Conservation (phyloP, 2,888 invertebrate species). For the Perdita meconis region DNA sequence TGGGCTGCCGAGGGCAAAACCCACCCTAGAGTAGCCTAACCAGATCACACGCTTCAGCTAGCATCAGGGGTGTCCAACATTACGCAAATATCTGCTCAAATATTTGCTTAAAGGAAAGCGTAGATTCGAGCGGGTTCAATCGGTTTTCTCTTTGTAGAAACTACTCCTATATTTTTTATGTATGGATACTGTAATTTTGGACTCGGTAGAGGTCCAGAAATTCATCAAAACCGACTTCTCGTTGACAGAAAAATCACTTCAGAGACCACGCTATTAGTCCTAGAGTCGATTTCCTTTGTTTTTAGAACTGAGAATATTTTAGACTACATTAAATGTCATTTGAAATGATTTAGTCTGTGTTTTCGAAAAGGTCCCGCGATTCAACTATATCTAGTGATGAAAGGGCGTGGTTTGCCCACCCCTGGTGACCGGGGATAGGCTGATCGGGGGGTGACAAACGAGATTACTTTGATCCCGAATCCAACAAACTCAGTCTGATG, state of each 20-base stretch:
- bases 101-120: slow-evolving; percentile 30
- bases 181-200: not conserved
- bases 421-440: slow-evolving; percentile 81
- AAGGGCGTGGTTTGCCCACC: slow-evolving; percentile 83
- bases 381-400: slow-evolving; percentile 10
- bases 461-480: slow-evolving; percentile 84
- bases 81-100: slow-evolving; percentile 70
- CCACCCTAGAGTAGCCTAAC: slow-evolving; percentile 81
- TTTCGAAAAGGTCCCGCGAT: slow-evolving; percentile 12
- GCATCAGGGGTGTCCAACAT: slow-evolving; percentile 80
- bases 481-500: slow-evolving; percentile 83
- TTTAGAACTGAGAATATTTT: not conserved
- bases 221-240: not conserved
- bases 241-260: not conserved
- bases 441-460: slow-evolving; percentile 82
- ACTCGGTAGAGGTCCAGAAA: no score
- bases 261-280: no score
- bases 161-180: not conserved
- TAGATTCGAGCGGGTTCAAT: not conserved
- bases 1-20: slow-evolving; percentile 78
- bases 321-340: not conserved
- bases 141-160: not conserved
- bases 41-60: slow-evolving; percentile 80
- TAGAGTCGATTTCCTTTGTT: no score
- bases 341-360: not conserved